These are phyloP conservation scores for Phaethornis superciliosus DNA, from an alignment of 2,113 vertebrate species.

Conservation along the genomic window DNA sequence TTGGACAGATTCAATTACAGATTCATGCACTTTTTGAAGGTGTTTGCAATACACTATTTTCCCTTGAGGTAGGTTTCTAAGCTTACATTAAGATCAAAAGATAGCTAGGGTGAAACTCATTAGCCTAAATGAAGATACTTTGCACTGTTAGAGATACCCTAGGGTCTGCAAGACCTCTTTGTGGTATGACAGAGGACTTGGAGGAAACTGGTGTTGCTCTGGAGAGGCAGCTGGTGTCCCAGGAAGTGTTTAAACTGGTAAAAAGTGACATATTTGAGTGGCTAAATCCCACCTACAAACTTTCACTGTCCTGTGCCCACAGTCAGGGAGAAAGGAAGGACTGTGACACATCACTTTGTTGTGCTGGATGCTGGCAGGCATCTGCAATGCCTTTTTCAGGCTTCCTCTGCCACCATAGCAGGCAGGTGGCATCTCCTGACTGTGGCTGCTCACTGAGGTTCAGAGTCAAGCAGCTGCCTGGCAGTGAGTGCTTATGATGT, in stretches of 20 bases:
- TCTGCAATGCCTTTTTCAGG: neutral
- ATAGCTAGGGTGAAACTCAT: neutral
- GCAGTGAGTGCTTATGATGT: neutral
- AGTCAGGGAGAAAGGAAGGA: neutral
- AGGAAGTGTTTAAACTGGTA: neutral
- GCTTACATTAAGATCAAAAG: neutral
- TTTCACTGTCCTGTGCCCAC: neutral
- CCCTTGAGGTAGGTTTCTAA: neutral
- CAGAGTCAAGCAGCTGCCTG: neutral
- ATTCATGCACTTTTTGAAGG: neutral
- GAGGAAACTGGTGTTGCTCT: neutral
- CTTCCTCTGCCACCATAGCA: neutral
- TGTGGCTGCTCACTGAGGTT: neutral
- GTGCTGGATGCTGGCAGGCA: neutral
- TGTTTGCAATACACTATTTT: neutral
- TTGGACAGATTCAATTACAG: rapidly evolving
- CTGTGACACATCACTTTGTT: neutral
- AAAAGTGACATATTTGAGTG: neutral
- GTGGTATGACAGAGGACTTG: neutral
- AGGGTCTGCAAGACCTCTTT: neutral
- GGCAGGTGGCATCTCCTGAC: neutral
- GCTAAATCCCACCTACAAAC: neutral
- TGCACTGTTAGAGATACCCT: neutral
- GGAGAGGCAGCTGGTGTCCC: neutral
- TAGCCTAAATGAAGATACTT: neutral